Evolutionary conservation across 2,113 vertebrate species (phyloP).

Genomic region (Istiophorus platypterus): DNA sequence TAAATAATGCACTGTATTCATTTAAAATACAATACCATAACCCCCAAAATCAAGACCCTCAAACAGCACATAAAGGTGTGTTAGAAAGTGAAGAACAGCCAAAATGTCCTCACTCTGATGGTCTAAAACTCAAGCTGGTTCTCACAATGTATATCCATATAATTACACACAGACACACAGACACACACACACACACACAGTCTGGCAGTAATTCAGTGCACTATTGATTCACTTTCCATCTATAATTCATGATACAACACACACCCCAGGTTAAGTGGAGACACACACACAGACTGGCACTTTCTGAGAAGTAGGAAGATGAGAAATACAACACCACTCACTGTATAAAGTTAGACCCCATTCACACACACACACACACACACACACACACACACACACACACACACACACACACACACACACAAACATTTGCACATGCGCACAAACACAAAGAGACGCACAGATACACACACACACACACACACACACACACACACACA

Average conservation of each 20-base stretch:
- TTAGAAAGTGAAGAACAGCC: too few species aligned
- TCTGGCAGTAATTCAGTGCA: slow-evolving; percentile 73
- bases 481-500: slow-evolving; percentile 10
- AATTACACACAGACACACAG: neutral
- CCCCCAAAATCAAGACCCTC: too few species aligned
- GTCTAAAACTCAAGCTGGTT: too few species aligned
- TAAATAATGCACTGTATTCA: slow-evolving; percentile 2
- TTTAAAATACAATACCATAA: neutral
- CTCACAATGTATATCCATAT: too few species aligned
- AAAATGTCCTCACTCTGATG: too few species aligned
- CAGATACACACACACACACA: too few species aligned
- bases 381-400: slow-evolving; percentile 13
- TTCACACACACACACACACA: slow-evolving; percentile 14
- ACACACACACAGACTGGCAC: slow-evolving; percentile 53
- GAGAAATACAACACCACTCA: slow-evolving; percentile 67
- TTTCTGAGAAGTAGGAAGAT: slow-evolving; percentile 70
- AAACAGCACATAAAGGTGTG: too few species aligned
- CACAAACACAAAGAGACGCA: too few species aligned
- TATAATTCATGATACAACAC: slow-evolving; percentile 82
- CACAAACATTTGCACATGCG: too few species aligned
- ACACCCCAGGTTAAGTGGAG: slow-evolving; percentile 75
- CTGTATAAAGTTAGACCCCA: slow-evolving; percentile 42
- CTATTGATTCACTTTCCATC: slow-evolving; percentile 82
- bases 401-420: too few species aligned
- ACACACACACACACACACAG: slow-evolving; percentile 17